Base-by-base conservation (phyloP, 2,113 vertebrate species). In the Lophura nycthemera region DNA sequence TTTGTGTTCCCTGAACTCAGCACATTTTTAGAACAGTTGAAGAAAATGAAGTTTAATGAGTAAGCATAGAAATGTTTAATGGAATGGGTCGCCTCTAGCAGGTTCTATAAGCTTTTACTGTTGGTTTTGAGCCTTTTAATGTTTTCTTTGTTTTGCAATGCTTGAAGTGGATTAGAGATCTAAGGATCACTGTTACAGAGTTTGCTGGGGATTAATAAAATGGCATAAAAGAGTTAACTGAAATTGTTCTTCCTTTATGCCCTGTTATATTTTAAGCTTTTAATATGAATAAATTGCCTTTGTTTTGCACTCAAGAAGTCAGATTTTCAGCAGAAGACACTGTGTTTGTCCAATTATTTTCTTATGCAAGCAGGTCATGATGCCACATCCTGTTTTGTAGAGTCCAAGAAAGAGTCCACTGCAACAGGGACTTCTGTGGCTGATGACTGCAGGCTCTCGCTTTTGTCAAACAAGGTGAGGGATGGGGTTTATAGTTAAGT, bases 91-190 rank as follows among this genome's bases (percentile, higher is more conserved):
- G 73, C 19, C 27, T 89, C 86, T 42, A 74, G 73, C 2, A 0
- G 48, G 52, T 88, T 94, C 80, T 64, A 89, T 91, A 86, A 95
- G 88, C 36, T 91, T 96, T 78, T 87, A 66, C 63, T 83, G 83
- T 83, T 90, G 60, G 60, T 96, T 91, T 89, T 63, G 82, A 76
- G 21, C 61, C 50, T 93, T 95, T 92, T 92, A 89, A 93, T 91
- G 70, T 94, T 95, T 92, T 88, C 45, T 96, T 96, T 92, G 88
- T 96, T 97, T 95, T 95, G 77, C 91, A 93, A 30, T 92, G 21
- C 67, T 95, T 93, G 86, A 95, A 96, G 52, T 94, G n/a, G 90
- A 95, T 95, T 91, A 96, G 77, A 59, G 84, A 74, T 93, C 78
- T 77, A 76, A 96, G 92, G 84, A 95, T 92, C 47, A 84, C 71